Evolutionary conservation across 2,113 vertebrate genomes (phyloP), one percentile per base, ranked within the genome.

Genomic region (Hemiscyllium ocellatum): DNA sequence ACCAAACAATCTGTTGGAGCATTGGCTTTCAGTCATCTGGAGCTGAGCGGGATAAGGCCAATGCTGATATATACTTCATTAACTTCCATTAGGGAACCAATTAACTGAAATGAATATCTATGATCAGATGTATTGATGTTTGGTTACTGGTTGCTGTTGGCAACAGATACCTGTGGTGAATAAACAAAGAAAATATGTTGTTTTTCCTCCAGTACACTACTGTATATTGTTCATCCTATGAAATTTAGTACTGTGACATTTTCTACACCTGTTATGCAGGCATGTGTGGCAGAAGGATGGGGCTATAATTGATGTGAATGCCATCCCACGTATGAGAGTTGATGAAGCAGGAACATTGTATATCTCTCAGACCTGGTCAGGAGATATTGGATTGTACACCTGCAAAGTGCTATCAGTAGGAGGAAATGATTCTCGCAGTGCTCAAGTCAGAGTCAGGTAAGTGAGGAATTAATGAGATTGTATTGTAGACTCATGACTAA

Each of bases 351-450:
- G 99, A 95, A 98, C 99, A 19, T 98, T 99, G 96, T 98, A 99
- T 97, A 98, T 99, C 97, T 98, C 98, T n/a, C 99, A 99, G 96
- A 99, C 99, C 0, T 99, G 99, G 99, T 99, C 99, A 0, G 99
- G 99, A 0, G 99, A 99, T 97, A 99, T 99, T 0, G 99, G 98
- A 96, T 99, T 98, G 0, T 99, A 99, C 97, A 99, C 98, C 70
- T 99, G 99, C 97, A 97, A 98, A 4, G 98, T 99, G 96, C 97
- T 98, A 37, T 99, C 99, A 0, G 98, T 98, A 0, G 99, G 99
- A 0, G 99, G 99, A 96, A 99, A 99, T 2, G 99, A 99, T 97
- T 99, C 99, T 0, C 98, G 97, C 95, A 99, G 97, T 1, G 99
- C 99, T 2, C 98, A 99, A 97, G 98, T 99, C 29, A 98, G 98